A percentile compares a stretch with the other conserved stretches of the same genome.
Conservation (phyloP, 2,797 vertebrate genomes). For the Notolepis coatsorum region DNA sequence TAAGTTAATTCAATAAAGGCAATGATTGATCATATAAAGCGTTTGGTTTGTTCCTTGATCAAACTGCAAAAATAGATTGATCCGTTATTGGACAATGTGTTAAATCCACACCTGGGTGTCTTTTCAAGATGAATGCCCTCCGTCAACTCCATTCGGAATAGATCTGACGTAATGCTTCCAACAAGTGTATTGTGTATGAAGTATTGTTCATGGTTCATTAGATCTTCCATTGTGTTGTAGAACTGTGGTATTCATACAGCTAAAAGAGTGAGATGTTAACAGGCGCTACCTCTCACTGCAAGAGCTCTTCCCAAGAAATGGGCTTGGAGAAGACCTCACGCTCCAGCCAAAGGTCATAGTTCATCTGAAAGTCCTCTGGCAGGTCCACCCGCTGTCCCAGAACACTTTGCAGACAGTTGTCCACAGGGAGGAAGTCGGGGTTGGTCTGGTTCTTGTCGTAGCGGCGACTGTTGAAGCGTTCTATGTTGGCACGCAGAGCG, state of each 20-base stretch:
- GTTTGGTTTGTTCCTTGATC: slow-evolving; percentile 21
- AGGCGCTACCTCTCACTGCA: slow-evolving; percentile 72
- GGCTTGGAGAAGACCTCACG: slow-evolving; percentile 97
- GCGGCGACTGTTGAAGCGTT: slow-evolving; percentile 93
- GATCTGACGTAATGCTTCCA: slow-evolving; percentile 10
- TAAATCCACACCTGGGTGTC: neutral
- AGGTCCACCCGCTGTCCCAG: slow-evolving; percentile 92
- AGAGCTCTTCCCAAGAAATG: slow-evolving; percentile 96
- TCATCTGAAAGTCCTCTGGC: slow-evolving; percentile 92
- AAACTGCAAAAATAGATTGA: slow-evolving; percentile 22
- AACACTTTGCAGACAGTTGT: slow-evolving; percentile 97
- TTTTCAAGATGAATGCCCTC: slow-evolving; percentile 15
- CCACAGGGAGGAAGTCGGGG: slow-evolving; percentile 92
- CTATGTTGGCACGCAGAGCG: slow-evolving; percentile 92
- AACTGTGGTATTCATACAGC: neutral
- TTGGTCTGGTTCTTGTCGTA: slow-evolving; percentile 88
- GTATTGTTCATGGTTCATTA: slow-evolving; percentile 24
- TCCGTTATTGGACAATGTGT: neutral
- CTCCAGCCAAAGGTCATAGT: slow-evolving; percentile 97
- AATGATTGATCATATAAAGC: slow-evolving; percentile 40
- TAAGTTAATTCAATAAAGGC: slow-evolving; percentile 13
- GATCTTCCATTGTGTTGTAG: slow-evolving; percentile 7
- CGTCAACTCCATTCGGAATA: slow-evolving; percentile 19
- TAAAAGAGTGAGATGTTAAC: neutral
- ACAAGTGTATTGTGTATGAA: slow-evolving; percentile 5